Percentiles rank a stretch among this genome's conserved stretches.
phyloP scores from a whole-genome alignment of 1,140 invertebrate genomes.

The Bombus vancouverensis region DNA sequence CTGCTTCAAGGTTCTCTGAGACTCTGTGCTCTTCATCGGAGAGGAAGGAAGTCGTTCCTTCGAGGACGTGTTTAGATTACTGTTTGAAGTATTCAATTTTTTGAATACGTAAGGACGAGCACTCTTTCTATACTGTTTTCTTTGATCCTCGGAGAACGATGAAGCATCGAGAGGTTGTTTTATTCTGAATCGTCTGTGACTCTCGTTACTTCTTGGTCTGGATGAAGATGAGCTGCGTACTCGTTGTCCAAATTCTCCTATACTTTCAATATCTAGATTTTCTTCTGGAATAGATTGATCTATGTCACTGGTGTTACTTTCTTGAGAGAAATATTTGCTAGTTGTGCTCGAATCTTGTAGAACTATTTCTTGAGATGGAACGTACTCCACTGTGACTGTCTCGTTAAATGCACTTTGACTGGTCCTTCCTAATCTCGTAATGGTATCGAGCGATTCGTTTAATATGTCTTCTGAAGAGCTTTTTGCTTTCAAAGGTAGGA shows the following conservation, averaged over 20 bases:
- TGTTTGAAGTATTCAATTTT: slow-evolving; percentile 7
- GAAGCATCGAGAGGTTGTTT: neutral
- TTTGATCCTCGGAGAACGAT: neutral
- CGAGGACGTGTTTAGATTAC: neutral
- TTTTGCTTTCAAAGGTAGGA: neutral
- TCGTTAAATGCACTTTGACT: neutral
- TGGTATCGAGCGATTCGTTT: neutral
- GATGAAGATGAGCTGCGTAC: neutral
- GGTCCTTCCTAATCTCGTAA: neutral
- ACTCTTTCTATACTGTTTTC: neutral
- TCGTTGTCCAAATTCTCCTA: slow-evolving; percentile 65
- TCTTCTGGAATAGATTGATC: neutral
- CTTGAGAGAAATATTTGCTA: neutral
- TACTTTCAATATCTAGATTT: slow-evolving; percentile 35
- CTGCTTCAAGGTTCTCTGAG: neutral
- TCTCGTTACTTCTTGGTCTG: neutral
- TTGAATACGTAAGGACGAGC: neutral
- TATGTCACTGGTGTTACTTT: neutral
- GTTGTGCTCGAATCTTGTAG: neutral
- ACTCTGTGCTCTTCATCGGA: neutral
- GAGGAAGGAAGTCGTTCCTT: neutral
- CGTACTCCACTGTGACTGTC: neutral
- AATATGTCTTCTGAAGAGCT: neutral
- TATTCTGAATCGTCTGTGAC: neutral
- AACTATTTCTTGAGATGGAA: slow-evolving; percentile 14